Conservation (phyloP, 2,797 vertebrate genomes). For the Atherinosoma microstoma region DNA sequence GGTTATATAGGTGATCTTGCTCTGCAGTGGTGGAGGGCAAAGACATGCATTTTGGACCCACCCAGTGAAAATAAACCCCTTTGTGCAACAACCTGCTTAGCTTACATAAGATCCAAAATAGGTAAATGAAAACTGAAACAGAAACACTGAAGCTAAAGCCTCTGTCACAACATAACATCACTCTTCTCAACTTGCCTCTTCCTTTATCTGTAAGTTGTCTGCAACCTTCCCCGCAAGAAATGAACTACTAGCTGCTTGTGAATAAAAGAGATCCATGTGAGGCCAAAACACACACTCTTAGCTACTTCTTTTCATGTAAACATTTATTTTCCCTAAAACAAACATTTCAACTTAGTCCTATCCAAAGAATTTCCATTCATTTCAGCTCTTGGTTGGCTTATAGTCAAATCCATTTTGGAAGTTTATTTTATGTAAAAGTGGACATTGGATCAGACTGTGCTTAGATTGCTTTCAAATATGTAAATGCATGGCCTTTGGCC, state of each 20-base stretch:
- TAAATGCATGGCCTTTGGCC: background rate
- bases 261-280: background rate
- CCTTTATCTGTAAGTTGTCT: background rate
- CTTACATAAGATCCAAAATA: constrained; percentile 7
- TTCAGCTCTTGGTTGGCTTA: background rate
- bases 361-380: background rate
- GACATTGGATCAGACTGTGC: constrained; percentile 6
- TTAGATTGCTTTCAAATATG: background rate
- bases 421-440: background rate
- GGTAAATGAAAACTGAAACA: background rate
- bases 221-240: background rate
- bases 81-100: background rate
- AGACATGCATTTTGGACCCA: background rate
- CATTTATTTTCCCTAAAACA: background rate
- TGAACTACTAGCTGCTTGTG: background rate
- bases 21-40: background rate
- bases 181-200: background rate
- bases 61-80: background rate
- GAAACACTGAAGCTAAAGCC: background rate
- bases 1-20: too few relatives aligned
- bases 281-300: background rate
- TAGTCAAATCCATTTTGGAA: background rate
- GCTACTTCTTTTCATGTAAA: background rate
- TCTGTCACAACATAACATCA: background rate
- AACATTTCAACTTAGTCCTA: background rate